Conservation (phyloP, 2,888 invertebrate species). For the Drosophila lacicola region DNA sequence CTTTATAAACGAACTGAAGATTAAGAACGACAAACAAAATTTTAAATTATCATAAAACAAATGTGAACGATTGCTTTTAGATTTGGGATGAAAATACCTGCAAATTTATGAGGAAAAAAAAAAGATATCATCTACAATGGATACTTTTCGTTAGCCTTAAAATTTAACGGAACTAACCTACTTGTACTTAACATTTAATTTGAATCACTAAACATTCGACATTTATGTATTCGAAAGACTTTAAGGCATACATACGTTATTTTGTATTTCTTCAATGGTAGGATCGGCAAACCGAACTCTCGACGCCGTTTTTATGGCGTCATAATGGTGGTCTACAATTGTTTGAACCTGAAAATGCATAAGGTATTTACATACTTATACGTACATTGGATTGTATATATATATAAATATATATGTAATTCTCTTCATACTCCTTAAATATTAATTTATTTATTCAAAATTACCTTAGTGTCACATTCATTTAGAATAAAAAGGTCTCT, state of each 20-base stretch:
- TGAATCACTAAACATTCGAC: not conserved
- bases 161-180: not conserved
- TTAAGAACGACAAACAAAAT: not conserved
- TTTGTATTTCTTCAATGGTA: slow-evolving; percentile 67
- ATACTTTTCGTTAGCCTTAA: too few relatives aligned
- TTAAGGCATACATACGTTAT: slow-evolving; percentile 67
- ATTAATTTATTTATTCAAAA: too few relatives aligned
- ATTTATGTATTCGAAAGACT: not conserved
- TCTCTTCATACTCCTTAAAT: not conserved
- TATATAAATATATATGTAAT: not conserved
- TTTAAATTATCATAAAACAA: not conserved
- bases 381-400: slow-evolving; percentile 11
- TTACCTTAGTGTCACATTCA: too few relatives aligned
- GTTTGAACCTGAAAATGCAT: slow-evolving; percentile 91
- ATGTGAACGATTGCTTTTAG: not conserved
- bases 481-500: too few relatives aligned
- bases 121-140: too few relatives aligned
- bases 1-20: slow-evolving; percentile 1
- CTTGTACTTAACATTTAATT: slow-evolving; percentile 1
- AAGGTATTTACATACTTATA: slow-evolving; percentile 59
- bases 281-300: slow-evolving; percentile 95
- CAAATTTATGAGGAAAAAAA: not conserved
- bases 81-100: slow-evolving; percentile 3
- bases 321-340: slow-evolving; percentile 96
- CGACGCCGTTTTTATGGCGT: slow-evolving; percentile 91